These are phyloP conservation scores for Alca torda DNA, from an alignment of 2,797 vertebrate genomes.

Conservation along the genomic window DNA sequence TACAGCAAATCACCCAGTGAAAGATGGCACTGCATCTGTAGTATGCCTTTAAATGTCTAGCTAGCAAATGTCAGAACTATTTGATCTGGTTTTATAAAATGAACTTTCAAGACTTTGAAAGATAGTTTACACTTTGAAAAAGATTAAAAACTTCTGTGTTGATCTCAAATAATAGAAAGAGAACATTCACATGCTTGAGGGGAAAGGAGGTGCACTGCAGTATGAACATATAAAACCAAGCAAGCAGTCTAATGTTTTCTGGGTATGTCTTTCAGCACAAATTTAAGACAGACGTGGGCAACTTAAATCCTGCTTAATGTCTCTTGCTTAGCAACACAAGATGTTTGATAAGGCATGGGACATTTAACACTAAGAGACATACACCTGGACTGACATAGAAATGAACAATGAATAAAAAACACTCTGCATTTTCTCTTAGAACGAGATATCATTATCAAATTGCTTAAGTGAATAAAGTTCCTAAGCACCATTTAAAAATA, in stretches of 20 bases:
- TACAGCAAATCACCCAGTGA: constrained; percentile 29
- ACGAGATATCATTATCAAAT: background rate
- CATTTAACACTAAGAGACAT: background rate
- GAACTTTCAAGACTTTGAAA: constrained; percentile 72
- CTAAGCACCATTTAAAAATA: background rate
- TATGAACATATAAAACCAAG: background rate
- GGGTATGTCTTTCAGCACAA: background rate
- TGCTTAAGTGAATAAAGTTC: background rate
- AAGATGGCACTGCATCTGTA: constrained; percentile 15
- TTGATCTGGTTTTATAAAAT: constrained; percentile 76
- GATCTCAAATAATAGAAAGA: constrained; percentile 49
- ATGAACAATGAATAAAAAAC: background rate
- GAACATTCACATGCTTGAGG: background rate
- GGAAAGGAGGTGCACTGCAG: background rate
- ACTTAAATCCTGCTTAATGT: background rate
- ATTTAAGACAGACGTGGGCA: background rate
- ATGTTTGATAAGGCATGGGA: background rate
- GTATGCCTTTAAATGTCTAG: constrained; percentile 63
- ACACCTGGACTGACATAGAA: background rate
- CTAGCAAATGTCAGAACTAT: constrained; percentile 77
- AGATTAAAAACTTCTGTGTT: constrained; percentile 72
- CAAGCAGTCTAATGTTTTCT: background rate
- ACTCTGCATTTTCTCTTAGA: background rate
- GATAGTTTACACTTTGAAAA: constrained; percentile 72
- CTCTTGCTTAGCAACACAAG: background rate